These are phyloP conservation scores for Scaptomyza cyrtandrae DNA, from an alignment of 2,888 invertebrate species.

Conservation along the genomic window DNA sequence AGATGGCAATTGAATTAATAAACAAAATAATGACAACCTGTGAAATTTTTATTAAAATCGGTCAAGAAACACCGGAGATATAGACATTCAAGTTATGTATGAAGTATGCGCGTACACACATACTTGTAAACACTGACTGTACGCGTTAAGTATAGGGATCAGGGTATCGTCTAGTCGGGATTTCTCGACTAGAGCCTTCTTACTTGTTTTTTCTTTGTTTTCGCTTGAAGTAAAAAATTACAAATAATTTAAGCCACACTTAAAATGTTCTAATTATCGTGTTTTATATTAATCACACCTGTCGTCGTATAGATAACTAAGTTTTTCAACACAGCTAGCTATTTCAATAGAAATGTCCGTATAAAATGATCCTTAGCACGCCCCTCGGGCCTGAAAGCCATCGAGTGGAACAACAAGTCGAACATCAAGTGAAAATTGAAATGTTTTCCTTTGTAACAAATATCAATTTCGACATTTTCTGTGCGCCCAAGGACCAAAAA, in stretches of 20 bases:
- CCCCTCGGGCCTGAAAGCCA: constrained; percentile 30
- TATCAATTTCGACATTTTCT: constrained; percentile 72
- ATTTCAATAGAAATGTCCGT: constrained; percentile 36
- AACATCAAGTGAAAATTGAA: constrained; percentile 74
- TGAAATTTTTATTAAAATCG: too few species aligned
- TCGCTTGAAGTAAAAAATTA: too few species aligned
- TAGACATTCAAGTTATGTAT: too few species aligned
- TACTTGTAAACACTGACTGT: too few species aligned
- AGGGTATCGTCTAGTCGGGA: too few species aligned
- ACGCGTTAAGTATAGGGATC: too few species aligned
- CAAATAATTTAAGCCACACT: not conserved
- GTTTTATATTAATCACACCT: constrained; percentile 53
- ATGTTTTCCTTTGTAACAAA: constrained; percentile 71
- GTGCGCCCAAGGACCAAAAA: constrained; percentile 31
- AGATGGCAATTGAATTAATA: too few species aligned
- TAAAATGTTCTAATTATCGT: constrained; percentile 8
- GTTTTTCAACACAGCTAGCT: constrained; percentile 20
- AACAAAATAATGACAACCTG: too few species aligned
- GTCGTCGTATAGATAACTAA: constrained; percentile 44
- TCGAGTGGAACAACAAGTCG: constrained; percentile 32
- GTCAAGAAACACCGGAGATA: too few species aligned
- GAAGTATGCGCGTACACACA: too few species aligned
- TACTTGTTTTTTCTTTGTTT: too few species aligned
- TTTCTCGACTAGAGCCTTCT: too few species aligned
- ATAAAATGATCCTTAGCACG: constrained; percentile 35